phyloP scores from a whole-genome alignment of 2,113 vertebrate genomes.

The Lamprologus sp. region DNA sequence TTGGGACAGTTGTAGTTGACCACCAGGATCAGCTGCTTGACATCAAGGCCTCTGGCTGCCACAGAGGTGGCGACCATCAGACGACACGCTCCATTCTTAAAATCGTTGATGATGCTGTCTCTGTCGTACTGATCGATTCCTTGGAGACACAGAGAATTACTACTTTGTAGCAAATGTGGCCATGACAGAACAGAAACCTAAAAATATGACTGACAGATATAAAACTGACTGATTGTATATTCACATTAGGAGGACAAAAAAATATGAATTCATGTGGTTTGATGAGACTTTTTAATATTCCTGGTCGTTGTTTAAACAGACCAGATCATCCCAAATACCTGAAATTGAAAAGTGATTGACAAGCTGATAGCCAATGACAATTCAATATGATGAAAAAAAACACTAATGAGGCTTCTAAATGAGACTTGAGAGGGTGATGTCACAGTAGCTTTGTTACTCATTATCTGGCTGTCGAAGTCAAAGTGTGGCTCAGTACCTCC shows the following conservation, averaged over 20 bases:
- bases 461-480: neutral
- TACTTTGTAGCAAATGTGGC: rapidly evolving
- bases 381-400: rapidly evolving
- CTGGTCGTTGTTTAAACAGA: neutral
- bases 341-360: neutral
- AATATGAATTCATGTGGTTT: neutral
- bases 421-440: neutral
- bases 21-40: slow-evolving; percentile 95
- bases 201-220: neutral
- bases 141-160: slow-evolving; percentile 29
- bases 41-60: slow-evolving; percentile 90
- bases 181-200: neutral
- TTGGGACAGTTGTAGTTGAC: slow-evolving; percentile 97
- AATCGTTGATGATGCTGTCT: slow-evolving; percentile 98
- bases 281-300: neutral
- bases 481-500: slow-evolving; percentile 75
- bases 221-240: neutral
- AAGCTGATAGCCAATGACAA: rapidly evolving
- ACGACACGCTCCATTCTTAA: slow-evolving; percentile 92
- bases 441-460: neutral
- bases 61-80: slow-evolving; percentile 96
- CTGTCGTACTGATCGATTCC: slow-evolving; percentile 98
- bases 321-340: neutral
- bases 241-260: neutral
- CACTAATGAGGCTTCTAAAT: neutral